Percentiles rank a stretch among this genome's conserved stretches.
These are phyloP conservation scores for Knipowitschia caucasica DNA, from an alignment of 2,797 vertebrate species.

Conservation along the genomic window DNA sequence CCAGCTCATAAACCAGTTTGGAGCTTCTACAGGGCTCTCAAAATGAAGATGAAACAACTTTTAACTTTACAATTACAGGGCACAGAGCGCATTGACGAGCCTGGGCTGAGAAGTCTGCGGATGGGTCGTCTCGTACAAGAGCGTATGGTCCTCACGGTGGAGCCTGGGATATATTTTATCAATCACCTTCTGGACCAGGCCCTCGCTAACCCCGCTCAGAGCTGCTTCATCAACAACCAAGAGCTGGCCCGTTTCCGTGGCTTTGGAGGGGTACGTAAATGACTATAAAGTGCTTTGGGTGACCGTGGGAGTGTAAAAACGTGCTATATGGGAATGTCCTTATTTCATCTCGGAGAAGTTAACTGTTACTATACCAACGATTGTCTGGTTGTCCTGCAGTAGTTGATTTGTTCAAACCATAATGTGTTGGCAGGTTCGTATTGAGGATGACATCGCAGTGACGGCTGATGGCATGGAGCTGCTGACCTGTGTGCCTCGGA, in stretches of 20 bases:
- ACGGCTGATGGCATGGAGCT: constrained; percentile 84
- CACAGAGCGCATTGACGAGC: constrained; percentile 78
- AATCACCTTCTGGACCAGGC: constrained; percentile 89
- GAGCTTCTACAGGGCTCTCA: background rate
- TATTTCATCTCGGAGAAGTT: background rate
- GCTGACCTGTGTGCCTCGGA: constrained; percentile 93
- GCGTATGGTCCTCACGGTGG: constrained; percentile 93
- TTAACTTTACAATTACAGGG: constrained; percentile 69
- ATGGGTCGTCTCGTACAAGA: constrained; percentile 83
- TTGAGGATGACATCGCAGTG: constrained; percentile 90
- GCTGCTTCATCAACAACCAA: constrained; percentile 83
- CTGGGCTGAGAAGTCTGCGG: constrained; percentile 85
- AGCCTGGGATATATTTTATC: constrained; percentile 98
- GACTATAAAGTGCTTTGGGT: too few relatives aligned
- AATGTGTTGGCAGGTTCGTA: constrained; percentile 81
- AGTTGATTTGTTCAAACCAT: background rate
- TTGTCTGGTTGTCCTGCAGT: background rate
- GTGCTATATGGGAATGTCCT: too few relatives aligned
- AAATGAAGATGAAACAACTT: background rate
- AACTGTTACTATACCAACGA: background rate
- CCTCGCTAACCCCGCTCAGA: constrained; percentile 73
- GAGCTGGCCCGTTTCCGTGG: constrained; percentile 83
- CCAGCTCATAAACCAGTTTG: too few relatives aligned
- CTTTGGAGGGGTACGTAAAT: constrained; percentile 93
- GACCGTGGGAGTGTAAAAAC: too few relatives aligned